Percentiles rank a stretch among this genome's conserved stretches.
phyloP scores from a whole-genome alignment of 2,888 invertebrate genomes.

The Lomographa bimaculata region DNA sequence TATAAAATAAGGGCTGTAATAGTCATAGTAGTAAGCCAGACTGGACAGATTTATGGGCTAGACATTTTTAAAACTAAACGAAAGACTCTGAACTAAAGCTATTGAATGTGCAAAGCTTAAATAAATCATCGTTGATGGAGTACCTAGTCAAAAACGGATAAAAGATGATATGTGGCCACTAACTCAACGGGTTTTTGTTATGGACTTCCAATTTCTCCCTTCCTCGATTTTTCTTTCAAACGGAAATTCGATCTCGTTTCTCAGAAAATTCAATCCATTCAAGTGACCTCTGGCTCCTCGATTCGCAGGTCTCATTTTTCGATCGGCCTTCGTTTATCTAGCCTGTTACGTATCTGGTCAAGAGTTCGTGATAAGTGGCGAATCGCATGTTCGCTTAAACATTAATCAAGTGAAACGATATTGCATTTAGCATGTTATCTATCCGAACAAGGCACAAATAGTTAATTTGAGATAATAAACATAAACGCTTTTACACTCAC shows the following conservation, averaged over 20 bases:
- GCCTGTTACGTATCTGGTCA: constrained; percentile 12
- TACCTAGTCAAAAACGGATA: constrained; percentile 2
- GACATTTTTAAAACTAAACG: not conserved
- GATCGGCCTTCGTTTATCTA: constrained; percentile 22
- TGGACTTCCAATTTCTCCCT: constrained; percentile 14
- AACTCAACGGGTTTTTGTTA: constrained; percentile 13
- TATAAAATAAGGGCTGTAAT: no score
- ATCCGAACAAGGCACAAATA: no score
- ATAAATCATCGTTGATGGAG: constrained; percentile 7
- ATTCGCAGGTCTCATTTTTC: constrained; percentile 10
- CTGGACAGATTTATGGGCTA: constrained; percentile 7
- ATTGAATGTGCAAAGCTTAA: not conserved
- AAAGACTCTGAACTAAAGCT: no score
- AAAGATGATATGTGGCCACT: constrained; percentile 7
- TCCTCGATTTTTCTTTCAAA: constrained; percentile 19
- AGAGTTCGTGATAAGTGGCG: constrained; percentile 13
- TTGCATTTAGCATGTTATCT: no score
- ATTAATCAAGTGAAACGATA: constrained; percentile 1
- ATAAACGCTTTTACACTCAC: no score
- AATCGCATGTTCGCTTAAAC: constrained; percentile 12
- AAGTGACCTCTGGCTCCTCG: constrained; percentile 14
- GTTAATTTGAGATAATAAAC: no score
- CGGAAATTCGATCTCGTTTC: constrained; percentile 18
- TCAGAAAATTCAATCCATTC: constrained; percentile 20
- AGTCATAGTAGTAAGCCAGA: no score